A percentile compares a stretch with the other conserved stretches of the same genome.
phyloP scores from a whole-genome alignment of 2,113 vertebrate species.

The Nibea albiflora region DNA sequence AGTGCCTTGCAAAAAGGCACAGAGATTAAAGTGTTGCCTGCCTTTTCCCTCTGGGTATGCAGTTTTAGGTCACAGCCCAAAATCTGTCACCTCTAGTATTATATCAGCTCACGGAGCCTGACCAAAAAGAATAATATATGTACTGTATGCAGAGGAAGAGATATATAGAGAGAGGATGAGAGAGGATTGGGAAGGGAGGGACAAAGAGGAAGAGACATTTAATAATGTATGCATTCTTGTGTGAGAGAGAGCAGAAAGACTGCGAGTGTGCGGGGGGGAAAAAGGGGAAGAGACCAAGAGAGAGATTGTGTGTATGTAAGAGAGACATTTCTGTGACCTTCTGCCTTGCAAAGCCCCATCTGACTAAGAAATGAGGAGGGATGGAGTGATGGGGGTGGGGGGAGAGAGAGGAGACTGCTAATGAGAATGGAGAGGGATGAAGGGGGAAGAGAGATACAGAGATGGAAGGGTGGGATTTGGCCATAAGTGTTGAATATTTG shows the following conservation, averaged over 20 bases:
- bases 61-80: constrained; percentile 46
- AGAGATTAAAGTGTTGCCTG: background rate
- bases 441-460: constrained; percentile 26
- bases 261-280: constrained; percentile 18
- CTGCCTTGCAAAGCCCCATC: constrained; percentile 75
- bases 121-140: constrained; percentile 69
- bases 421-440: constrained; percentile 68
- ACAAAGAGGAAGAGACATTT: constrained; percentile 27
- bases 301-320: constrained; percentile 60
- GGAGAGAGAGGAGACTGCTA: constrained; percentile 78
- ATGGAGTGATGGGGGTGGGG: constrained; percentile 67
- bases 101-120: constrained; percentile 31
- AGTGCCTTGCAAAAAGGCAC: constrained; percentile 35
- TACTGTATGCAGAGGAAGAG: constrained; percentile 44
- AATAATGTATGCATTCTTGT: constrained; percentile 70
- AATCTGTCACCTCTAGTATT: constrained; percentile 48
- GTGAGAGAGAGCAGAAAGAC: constrained; percentile 42
- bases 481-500: constrained; percentile 69
- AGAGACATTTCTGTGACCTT: constrained; percentile 82
- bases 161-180: constrained; percentile 2
- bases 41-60: background rate
- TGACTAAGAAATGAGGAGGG: constrained; percentile 80
- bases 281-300: constrained; percentile 10
- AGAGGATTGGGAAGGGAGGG: background rate
- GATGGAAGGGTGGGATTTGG: constrained; percentile 43